A percentile compares a stretch with the other conserved stretches of the same genome.
phyloP scores from a whole-genome alignment of 92 coral and sea anemone species.

The Heteractis magnifica region DNA sequence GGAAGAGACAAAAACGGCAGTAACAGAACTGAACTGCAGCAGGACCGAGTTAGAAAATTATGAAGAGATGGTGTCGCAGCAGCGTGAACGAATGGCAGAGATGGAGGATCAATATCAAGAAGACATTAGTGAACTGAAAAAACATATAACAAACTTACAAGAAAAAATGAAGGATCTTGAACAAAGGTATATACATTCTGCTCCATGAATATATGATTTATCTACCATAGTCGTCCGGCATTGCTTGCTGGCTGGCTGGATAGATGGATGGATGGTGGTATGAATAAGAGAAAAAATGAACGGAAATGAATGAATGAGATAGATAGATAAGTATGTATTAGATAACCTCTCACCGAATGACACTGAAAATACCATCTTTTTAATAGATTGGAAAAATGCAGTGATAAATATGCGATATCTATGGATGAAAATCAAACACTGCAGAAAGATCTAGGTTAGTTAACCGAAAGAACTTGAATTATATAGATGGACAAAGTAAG shows the following conservation, averaged over 20 bases:
- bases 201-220: background rate
- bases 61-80: conserved; percentile 45
- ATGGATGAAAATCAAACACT: conserved; percentile 14
- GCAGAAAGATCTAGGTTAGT: conserved; percentile 14
- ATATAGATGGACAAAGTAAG: background rate
- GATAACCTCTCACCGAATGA: too few species aligned
- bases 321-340: background rate
- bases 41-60: conserved; percentile 50
- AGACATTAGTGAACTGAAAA: conserved; percentile 47
- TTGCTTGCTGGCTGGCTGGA: background rate
- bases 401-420: background rate
- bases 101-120: conserved; percentile 55
- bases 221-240: background rate
- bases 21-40: conserved; percentile 39
- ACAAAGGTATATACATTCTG: conserved; percentile 43
- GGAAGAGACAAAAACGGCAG: conserved; percentile 72
- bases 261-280: background rate
- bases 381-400: conserved; percentile 34
- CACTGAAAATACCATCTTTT: background rate
- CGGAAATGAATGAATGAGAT: background rate
- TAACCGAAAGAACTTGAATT: background rate
- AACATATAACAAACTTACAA: conserved; percentile 60
- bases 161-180: conserved; percentile 48
- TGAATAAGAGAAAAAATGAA: background rate
- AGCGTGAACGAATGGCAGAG: conserved; percentile 41